Conservation (phyloP, 1,140 invertebrate genomes). For the Eupristina koningsbergeri region DNA sequence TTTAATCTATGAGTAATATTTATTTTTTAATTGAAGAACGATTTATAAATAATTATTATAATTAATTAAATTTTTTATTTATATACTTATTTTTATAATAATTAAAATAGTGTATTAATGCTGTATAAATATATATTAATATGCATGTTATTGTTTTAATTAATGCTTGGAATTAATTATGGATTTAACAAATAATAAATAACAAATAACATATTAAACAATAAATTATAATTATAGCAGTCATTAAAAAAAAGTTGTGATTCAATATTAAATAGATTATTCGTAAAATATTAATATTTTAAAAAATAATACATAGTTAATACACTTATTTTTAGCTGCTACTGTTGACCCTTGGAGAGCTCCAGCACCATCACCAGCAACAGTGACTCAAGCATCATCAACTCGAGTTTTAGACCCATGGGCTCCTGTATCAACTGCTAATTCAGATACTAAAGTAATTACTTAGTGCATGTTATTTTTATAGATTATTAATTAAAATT, state of each 20-base stretch:
- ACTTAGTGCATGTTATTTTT: background rate
- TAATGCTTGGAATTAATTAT: too few species aligned
- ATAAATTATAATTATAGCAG: too few species aligned
- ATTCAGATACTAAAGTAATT: conserved; percentile 61
- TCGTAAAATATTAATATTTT: background rate
- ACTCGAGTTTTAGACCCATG: conserved; percentile 72
- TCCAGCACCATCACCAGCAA: conserved; percentile 61
- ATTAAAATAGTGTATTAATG: too few species aligned
- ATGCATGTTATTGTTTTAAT: too few species aligned
- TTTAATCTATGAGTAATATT: too few species aligned
- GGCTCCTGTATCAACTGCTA: conserved; percentile 67
- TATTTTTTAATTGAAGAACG: too few species aligned
- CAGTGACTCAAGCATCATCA: conserved; percentile 55
- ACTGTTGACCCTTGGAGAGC: conserved; percentile 77
- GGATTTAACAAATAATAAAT: too few species aligned
- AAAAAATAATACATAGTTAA: background rate
- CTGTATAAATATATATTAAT: too few species aligned
- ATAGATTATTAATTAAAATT: background rate
- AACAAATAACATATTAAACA: background rate
- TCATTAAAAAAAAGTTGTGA: too few species aligned
- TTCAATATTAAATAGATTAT: background rate
- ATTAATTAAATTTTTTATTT: too few species aligned
- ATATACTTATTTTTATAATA: too few species aligned
- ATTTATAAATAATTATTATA: too few species aligned
- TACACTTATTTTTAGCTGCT: conserved; percentile 55